Percentiles rank a stretch among this genome's conserved stretches.
phyloP scores from a whole-genome alignment of 2,888 invertebrate genomes.

The Sphaeridia pumilis region DNA sequence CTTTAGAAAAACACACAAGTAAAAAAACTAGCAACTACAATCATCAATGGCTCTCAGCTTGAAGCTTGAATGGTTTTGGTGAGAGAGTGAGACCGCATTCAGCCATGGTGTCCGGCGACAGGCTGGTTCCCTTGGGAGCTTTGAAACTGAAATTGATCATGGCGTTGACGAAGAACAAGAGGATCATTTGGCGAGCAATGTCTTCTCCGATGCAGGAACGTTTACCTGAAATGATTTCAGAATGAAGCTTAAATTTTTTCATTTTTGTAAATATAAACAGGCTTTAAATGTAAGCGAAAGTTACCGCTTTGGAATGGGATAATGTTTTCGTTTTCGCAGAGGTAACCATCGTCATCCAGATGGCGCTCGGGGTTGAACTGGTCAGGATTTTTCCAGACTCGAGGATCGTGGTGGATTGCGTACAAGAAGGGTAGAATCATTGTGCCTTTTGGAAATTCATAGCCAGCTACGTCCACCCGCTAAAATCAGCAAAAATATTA shows the following conservation, averaged over 20 bases:
- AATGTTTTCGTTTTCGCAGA: slow-evolving; percentile 25
- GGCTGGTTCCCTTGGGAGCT: slow-evolving; percentile 39
- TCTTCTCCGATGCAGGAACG: slow-evolving; percentile 78
- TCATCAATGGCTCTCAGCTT: slow-evolving; percentile 38
- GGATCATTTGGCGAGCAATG: slow-evolving; percentile 58
- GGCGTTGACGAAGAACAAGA: slow-evolving; percentile 50
- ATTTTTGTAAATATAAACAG: too few species aligned
- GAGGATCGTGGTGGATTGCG: slow-evolving; percentile 81
- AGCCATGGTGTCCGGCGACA: slow-evolving; percentile 51
- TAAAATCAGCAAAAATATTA: too few species aligned
- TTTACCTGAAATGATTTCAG: slow-evolving; percentile 54
- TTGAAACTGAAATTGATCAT: slow-evolving; percentile 48
- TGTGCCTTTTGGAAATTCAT: slow-evolving; percentile 66
- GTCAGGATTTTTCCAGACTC: slow-evolving; percentile 73
- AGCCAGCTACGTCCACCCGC: slow-evolving; percentile 57
- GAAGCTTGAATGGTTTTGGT: slow-evolving; percentile 49
- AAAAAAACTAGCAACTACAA: too few species aligned
- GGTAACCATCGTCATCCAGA: slow-evolving; percentile 50
- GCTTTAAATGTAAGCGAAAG: too few species aligned
- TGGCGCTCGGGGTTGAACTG: slow-evolving; percentile 72
- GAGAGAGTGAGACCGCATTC: slow-evolving; percentile 62
- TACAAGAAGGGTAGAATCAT: slow-evolving; percentile 77
- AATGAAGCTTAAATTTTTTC: too few species aligned
- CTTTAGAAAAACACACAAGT: too few species aligned
- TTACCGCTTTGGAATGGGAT: slow-evolving; percentile 67